A percentile compares a stretch with the other conserved stretches of the same genome.
These are phyloP conservation scores for Melangyna quadrimaculata DNA, from an alignment of 2,888 invertebrate genomes.

Conservation along the genomic window DNA sequence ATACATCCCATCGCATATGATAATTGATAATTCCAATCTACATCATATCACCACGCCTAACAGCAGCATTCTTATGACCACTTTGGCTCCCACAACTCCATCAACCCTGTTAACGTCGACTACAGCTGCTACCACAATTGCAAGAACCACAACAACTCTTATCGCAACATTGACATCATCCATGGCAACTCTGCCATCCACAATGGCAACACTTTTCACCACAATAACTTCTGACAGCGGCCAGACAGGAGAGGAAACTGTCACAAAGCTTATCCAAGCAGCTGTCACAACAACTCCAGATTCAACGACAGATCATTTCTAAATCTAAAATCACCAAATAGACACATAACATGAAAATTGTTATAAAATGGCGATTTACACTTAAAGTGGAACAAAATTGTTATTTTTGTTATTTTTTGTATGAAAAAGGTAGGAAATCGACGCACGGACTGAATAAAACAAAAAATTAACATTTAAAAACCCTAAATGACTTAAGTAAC, in stretches of 20 bases:
- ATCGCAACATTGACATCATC: slow-evolving; percentile 74
- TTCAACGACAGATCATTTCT: slow-evolving; percentile 52
- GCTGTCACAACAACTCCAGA: slow-evolving; percentile 49
- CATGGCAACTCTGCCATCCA: slow-evolving; percentile 75
- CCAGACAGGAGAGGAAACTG: slow-evolving; percentile 48
- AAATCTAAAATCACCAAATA: slow-evolving; percentile 5
- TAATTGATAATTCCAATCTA: slow-evolving; percentile 73
- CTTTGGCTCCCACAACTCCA: slow-evolving; percentile 54
- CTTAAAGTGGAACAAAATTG: slow-evolving; percentile 45
- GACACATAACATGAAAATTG: slow-evolving; percentile 6
- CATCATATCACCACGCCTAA: slow-evolving; percentile 73
- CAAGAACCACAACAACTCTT: slow-evolving; percentile 76
- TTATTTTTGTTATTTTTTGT: slow-evolving; percentile 61
- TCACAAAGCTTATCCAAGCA: slow-evolving; percentile 55
- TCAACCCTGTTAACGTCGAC: slow-evolving; percentile 71
- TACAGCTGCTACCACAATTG: slow-evolving; percentile 74
- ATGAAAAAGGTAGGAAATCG: slow-evolving; percentile 64
- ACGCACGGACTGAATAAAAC: slow-evolving; percentile 66
- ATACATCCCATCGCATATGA: slow-evolving; percentile 75
- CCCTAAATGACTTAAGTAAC: slow-evolving; percentile 54
- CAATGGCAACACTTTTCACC: slow-evolving; percentile 76
- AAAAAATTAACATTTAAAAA: slow-evolving; percentile 5
- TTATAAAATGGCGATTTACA: slow-evolving; percentile 52
- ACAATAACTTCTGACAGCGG: slow-evolving; percentile 72
- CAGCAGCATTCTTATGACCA: slow-evolving; percentile 56